Percentiles rank a stretch among this genome's conserved stretches.
Evolutionary conservation across 2,113 vertebrate genomes (phyloP).

Genomic region (Equus przewalskii): DNA sequence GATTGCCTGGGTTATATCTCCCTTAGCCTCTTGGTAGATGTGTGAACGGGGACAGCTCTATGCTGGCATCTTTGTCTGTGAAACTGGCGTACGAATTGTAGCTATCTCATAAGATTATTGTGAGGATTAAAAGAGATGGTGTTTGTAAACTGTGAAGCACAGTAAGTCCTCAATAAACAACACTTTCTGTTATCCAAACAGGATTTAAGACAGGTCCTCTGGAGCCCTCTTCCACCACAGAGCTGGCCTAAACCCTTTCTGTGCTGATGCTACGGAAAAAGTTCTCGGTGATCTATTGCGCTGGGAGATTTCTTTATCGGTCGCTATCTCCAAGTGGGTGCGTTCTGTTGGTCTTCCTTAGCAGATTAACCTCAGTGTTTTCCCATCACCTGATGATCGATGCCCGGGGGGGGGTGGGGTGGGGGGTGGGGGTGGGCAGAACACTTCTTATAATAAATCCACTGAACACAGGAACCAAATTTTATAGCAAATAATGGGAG

Average conservation of each 20-base stretch:
- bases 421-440: too few species aligned
- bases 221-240: background rate
- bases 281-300: background rate
- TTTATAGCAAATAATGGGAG: background rate
- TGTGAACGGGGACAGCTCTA: background rate
- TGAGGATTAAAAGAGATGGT: background rate
- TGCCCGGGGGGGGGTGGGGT: background rate
- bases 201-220: background rate
- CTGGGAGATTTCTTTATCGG: background rate
- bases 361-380: background rate
- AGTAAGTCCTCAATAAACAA: background rate
- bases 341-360: background rate
- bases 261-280: accelerated
- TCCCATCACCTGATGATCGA: background rate
- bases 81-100: background rate
- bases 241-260: background rate
- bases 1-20: background rate
- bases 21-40: background rate
- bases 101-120: background rate
- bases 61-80: background rate
- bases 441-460: background rate
- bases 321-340: background rate
- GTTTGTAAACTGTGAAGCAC: background rate
- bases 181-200: background rate
- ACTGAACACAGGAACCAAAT: background rate